Evolutionary conservation across 2,888 invertebrate genomes (phyloP), one percentile per base, ranked within the genome.

Genomic region (Drosophila melanosoma): DNA sequence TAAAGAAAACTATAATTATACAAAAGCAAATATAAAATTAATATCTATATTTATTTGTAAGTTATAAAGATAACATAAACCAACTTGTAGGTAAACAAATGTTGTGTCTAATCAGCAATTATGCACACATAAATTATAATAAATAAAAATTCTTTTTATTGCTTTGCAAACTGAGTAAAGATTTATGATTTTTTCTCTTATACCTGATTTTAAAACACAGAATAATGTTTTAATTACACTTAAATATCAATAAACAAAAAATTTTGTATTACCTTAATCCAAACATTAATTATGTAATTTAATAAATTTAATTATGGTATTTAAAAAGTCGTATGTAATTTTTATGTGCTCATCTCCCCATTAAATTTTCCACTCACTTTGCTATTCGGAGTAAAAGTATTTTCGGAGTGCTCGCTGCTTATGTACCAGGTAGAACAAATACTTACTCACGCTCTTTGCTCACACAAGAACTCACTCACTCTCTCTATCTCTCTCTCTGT

Each of bases 341-440:
- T 11, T 12, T 11, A 35, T 38, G 15, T 6, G 45, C 45, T 45
- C 17, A 23, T 33, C 26, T 15, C 17, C 20, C 36, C 40, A 17
- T 26, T 52, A 76, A 64, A 67, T 72, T 72, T 49, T 69, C 67
- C 64, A 56, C 48, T 51, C 51, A 56, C 54, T 36, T 48, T 40
- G 49, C 62, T 72, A 72, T 83, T 83, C 83, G 87, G 84, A 83
- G 79, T 86, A 64, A 56, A 56, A 62, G 23, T 20, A 53, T 52
- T 48, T 83, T 83, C 79, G 83, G 86, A 83, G 77, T 82, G 38
- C 59, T 49, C 54, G 42, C 63, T 49, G 67, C 66, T 58, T 83
- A 83, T 81, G 38, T 79, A 74, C 73, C 54, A 35, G 29, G 26
- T 35, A 60, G 56, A 70, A 61, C 48, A 49, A 49, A 58, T 20